Percentiles rank a stretch among this genome's conserved stretches.
Evolutionary conservation across 2,888 invertebrate genomes (phyloP).

Genomic region (Harpalus rufipes): DNA sequence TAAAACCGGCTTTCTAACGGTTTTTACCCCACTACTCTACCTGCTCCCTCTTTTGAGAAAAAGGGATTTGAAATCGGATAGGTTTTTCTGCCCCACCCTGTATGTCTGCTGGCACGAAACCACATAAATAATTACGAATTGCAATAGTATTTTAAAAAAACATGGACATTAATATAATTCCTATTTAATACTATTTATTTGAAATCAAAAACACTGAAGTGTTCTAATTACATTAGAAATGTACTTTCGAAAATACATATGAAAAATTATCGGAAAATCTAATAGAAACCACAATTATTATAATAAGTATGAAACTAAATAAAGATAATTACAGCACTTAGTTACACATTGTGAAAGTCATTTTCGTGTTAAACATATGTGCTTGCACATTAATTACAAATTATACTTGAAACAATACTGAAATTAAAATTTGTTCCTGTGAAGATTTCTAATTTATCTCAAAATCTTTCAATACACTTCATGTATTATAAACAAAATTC

Average conservation of each 20-base stretch:
- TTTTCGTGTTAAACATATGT: constrained; percentile 26
- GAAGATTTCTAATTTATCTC: constrained; percentile 26
- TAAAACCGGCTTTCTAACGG: too few species aligned
- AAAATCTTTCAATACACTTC: constrained; percentile 11
- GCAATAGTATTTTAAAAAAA: too few species aligned
- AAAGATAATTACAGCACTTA: constrained; percentile 37
- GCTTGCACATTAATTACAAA: constrained; percentile 24
- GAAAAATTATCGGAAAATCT: constrained; percentile 16
- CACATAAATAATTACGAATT: too few species aligned
- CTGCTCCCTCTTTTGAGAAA: too few species aligned
- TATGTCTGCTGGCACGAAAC: too few species aligned
- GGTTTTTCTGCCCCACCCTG: too few species aligned
- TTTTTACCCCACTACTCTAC: too few species aligned
- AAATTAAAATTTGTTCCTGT: constrained; percentile 27
- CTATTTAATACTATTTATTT: too few species aligned
- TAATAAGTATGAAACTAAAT: background rate
- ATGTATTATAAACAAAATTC: constrained; percentile 8
- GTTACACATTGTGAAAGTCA: constrained; percentile 29
- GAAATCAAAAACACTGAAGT: too few species aligned
- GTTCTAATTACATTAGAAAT: background rate
- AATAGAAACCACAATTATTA: background rate
- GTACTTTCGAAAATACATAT: background rate
- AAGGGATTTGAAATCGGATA: too few species aligned
- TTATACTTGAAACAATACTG: constrained; percentile 20
- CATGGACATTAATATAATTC: too few species aligned